Base-by-base conservation (phyloP, 2,113 vertebrate species). In the Hiodon alosoides region DNA sequence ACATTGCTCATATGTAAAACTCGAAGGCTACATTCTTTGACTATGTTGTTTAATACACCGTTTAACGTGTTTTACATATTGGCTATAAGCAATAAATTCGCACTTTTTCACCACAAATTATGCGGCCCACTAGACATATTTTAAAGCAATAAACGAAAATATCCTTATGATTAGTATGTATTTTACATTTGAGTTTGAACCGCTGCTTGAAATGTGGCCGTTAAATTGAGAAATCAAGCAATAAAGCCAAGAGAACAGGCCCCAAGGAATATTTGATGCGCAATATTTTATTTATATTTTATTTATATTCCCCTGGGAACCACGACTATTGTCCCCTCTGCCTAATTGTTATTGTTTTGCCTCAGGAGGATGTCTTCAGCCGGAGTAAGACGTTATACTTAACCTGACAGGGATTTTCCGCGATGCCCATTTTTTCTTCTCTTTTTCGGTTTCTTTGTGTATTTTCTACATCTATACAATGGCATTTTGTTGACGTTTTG, bases 381-480 rank as follows among this genome's bases (percentile, higher is more conserved):
- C 82, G 76, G 81, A 83, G 80, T 78, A 76, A 93, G 88, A 91
- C 89, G 78, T 90, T 81, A 79, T 85, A 85, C 87, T 87, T 72
- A 87, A 83, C 83, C 84, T 93, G 93, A 91, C 92, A 93, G 88
- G 83, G 77, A 55, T 84, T 81, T 81, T 87, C 83, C 31, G 31
- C 31, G 31, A 31, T 84, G 66, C 4, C 4, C 59, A 61, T n/a
- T 62, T 52, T 84, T 89, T 90, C 84, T 53, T 62, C 69, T 54
- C 52, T 82, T 80, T 71, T 78, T 77, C 81, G 86, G 87, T 91
- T 86, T 53, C 76, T 74, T 72, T 51, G 62, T 86, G 87, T 91
- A 90, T 89, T 90, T 86, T 84, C 91, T 88, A 85, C 87, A 86
- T 90, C 89, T 81, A 90, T 81, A 98, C 95, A 98, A 97, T 91